A percentile compares a stretch with the other conserved stretches of the same genome.
These are phyloP conservation scores for Melanostigma gelatinosum DNA, from an alignment of 2,113 vertebrate genomes.

Conservation along the genomic window DNA sequence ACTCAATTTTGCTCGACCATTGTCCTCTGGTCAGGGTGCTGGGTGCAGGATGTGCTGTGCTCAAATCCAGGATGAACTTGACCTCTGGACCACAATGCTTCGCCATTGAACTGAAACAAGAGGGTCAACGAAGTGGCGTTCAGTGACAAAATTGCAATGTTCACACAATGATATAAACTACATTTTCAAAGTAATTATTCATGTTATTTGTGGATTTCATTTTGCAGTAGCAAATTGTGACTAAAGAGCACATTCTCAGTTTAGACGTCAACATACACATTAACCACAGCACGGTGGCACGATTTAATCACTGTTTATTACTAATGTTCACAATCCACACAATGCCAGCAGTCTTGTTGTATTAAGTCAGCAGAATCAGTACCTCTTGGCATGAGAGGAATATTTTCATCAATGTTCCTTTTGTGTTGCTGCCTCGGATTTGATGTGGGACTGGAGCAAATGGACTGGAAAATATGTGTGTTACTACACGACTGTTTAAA, in stretches of 20 bases:
- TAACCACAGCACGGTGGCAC: constrained; percentile 1
- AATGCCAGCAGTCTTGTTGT: constrained; percentile 46
- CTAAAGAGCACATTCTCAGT: not conserved
- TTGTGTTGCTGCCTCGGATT: constrained; percentile 65
- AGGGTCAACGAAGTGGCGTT: not conserved
- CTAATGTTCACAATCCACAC: constrained; percentile 42
- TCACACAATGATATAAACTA: not conserved
- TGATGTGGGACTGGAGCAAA: constrained; percentile 58
- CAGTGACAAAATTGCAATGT: not conserved
- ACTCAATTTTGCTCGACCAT: constrained; percentile 85
- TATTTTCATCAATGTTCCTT: constrained; percentile 75
- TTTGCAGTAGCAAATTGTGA: not conserved
- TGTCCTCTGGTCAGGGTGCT: constrained; percentile 69
- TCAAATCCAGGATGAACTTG: constrained; percentile 60
- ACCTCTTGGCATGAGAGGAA: constrained; percentile 42
- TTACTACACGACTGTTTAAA: constrained; percentile 13
- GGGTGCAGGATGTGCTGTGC: not conserved
- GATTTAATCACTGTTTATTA: constrained; percentile 13
- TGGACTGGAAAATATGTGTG: constrained; percentile 59
- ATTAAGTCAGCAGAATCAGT: constrained; percentile 50
- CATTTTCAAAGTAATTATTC: not conserved
- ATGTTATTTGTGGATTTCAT: not conserved
- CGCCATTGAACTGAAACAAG: constrained; percentile 72
- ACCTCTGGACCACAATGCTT: constrained; percentile 51
- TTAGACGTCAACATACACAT: not conserved